phyloP scores from a whole-genome alignment of 2,113 vertebrate genomes.

The Muntiacus muntjak region DNA sequence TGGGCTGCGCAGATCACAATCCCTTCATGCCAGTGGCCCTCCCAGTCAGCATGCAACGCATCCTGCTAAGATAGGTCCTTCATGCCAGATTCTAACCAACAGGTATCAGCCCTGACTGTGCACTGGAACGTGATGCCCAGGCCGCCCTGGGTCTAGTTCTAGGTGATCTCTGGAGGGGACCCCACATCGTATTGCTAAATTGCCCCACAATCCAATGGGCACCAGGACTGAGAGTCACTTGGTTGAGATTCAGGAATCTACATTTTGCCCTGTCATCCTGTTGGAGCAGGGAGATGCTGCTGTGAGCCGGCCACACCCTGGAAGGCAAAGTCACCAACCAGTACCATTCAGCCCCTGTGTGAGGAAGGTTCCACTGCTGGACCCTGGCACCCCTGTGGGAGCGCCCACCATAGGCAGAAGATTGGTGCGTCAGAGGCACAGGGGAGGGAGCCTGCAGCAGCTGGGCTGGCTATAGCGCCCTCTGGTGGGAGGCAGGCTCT shows the following conservation, averaged over 20 bases:
- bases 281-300: background rate
- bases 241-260: background rate
- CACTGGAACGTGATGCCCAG: background rate
- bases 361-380: background rate
- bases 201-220: background rate
- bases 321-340: background rate
- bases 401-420: background rate
- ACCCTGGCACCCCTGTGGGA: rapidly evolving
- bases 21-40: background rate
- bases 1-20: background rate
- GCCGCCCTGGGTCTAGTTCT: background rate
- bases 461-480: background rate
- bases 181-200: background rate
- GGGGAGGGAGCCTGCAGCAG: too few relatives aligned
- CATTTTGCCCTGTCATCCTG: background rate
- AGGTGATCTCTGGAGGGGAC: background rate
- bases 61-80: background rate
- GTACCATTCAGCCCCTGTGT: background rate
- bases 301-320: background rate
- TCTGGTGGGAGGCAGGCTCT: background rate
- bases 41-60: background rate
- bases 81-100: background rate
- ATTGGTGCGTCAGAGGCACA: rapidly evolving
- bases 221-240: background rate
- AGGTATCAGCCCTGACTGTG: background rate